These are phyloP conservation scores for Nannoperca obscura DNA, from an alignment of 2,797 vertebrate genomes.

Conservation along the genomic window DNA sequence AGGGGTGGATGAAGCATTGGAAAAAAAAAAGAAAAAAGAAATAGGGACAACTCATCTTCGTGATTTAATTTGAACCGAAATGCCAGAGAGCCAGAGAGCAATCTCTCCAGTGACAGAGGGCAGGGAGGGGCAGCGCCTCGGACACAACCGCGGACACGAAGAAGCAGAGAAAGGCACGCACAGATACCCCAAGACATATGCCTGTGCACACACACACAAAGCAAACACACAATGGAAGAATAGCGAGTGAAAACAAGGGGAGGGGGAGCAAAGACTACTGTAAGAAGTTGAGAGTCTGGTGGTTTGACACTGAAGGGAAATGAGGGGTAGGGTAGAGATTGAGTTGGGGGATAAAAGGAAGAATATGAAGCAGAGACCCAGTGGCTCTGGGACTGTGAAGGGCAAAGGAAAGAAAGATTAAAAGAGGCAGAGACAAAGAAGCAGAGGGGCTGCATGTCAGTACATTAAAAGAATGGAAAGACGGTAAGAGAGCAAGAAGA, in stretches of 20 bases:
- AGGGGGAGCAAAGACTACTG: not conserved
- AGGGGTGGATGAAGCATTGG: conserved; percentile 48
- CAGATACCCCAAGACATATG: conserved; percentile 33
- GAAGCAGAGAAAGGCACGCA: conserved; percentile 27
- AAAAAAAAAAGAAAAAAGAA: conserved; percentile 50
- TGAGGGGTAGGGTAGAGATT: conserved; percentile 35
- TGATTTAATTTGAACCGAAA: conserved; percentile 84
- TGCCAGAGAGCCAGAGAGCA: conserved; percentile 67
- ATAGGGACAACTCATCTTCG: conserved; percentile 68
- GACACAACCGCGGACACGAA: conserved; percentile 29
- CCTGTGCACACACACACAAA: conserved; percentile 11
- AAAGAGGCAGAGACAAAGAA: conserved; percentile 50
- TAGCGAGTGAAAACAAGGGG: conserved; percentile 23
- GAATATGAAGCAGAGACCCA: conserved; percentile 48
- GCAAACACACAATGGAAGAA: conserved; percentile 36
- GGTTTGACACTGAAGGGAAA: conserved; percentile 54
- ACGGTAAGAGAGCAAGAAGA: conserved; percentile 33
- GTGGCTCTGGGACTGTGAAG: conserved; percentile 58
- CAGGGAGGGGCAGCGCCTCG: conserved; percentile 63
- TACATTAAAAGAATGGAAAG: conserved; percentile 45
- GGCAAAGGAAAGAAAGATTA: conserved; percentile 59
- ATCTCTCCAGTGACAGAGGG: conserved; percentile 71
- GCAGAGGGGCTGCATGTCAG: conserved; percentile 27
- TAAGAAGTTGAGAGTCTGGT: conserved; percentile 29
- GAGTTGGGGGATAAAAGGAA: conserved; percentile 43